phyloP scores from a whole-genome alignment of 2,797 vertebrate species.

The Thripadectes ignobilis region DNA sequence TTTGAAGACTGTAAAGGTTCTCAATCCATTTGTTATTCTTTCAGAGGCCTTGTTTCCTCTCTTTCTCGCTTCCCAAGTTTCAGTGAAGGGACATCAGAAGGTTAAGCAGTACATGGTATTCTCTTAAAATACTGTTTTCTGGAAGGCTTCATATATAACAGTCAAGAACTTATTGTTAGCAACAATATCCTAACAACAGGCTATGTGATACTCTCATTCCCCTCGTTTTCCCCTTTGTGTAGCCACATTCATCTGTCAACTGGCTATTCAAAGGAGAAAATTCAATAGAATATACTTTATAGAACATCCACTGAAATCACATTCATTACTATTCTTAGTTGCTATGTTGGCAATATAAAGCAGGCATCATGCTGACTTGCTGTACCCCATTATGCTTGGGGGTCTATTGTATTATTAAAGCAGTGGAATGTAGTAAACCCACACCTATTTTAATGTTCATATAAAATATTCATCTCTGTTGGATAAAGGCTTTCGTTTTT shows the following conservation, averaged over 20 bases:
- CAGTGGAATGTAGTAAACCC: conserved; percentile 33
- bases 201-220: neutral
- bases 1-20: neutral
- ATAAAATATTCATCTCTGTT: conserved; percentile 35
- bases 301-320: neutral
- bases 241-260: neutral
- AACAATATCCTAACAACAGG: neutral
- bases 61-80: neutral
- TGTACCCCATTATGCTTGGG: neutral
- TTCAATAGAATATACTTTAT: conserved; percentile 5
- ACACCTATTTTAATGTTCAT: conserved; percentile 33
- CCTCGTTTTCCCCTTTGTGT: neutral
- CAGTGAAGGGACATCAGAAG: neutral
- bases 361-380: neutral
- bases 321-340: conserved; percentile 20
- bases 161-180: neutral
- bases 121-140: neutral
- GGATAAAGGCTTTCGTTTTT: conserved; percentile 34
- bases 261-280: neutral
- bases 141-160: neutral
- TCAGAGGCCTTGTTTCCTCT: neutral
- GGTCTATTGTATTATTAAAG: conserved; percentile 10
- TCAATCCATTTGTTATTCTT: neutral
- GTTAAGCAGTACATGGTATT: neutral
- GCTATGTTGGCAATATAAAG: neutral